Evolutionary conservation across 2,888 invertebrate species (phyloP).

Genomic region (Epirrita christyi): DNA sequence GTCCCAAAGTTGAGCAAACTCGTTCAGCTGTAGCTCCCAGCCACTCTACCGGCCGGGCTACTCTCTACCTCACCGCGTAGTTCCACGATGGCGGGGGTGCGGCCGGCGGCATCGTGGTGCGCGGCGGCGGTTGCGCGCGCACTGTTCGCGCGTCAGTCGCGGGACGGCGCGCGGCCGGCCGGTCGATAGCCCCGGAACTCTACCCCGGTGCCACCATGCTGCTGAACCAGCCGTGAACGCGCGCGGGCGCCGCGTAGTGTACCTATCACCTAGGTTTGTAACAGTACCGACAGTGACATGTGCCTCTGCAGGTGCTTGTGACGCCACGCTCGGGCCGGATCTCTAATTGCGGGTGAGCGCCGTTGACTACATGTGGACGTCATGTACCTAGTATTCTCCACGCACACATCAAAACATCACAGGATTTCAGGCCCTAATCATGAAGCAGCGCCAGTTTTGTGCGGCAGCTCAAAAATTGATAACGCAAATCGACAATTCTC

Average conservation of each 20-base stretch:
- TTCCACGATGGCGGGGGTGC: conserved; percentile 21
- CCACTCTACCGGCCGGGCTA: background rate
- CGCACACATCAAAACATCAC: conserved; percentile 26
- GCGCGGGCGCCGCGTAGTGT: conserved; percentile 64
- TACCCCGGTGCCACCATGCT: conserved; percentile 63
- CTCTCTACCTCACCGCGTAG: background rate
- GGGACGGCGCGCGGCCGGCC: conserved; percentile 76
- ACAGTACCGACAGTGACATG: conserved; percentile 20
- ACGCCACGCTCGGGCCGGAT: conserved; percentile 10
- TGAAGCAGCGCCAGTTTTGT: background rate
- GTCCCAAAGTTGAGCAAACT: background rate
- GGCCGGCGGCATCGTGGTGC: conserved; percentile 31
- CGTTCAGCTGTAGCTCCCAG: background rate
- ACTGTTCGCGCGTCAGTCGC: conserved; percentile 72
- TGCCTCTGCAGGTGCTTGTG: conserved; percentile 11
- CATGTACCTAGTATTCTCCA: background rate
- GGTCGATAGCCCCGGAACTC: conserved; percentile 76
- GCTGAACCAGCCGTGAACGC: conserved; percentile 67
- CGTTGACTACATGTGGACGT: background rate
- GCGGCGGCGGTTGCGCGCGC: conserved; percentile 73
- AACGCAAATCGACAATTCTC: background rate
- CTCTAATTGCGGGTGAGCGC: conserved; percentile 23
- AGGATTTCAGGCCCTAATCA: background rate
- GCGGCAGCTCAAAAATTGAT: background rate
- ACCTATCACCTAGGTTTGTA: conserved; percentile 16